These are phyloP conservation scores for Porites divaricata DNA, from an alignment of 92 coral and sea anemone species.

Conservation along the genomic window DNA sequence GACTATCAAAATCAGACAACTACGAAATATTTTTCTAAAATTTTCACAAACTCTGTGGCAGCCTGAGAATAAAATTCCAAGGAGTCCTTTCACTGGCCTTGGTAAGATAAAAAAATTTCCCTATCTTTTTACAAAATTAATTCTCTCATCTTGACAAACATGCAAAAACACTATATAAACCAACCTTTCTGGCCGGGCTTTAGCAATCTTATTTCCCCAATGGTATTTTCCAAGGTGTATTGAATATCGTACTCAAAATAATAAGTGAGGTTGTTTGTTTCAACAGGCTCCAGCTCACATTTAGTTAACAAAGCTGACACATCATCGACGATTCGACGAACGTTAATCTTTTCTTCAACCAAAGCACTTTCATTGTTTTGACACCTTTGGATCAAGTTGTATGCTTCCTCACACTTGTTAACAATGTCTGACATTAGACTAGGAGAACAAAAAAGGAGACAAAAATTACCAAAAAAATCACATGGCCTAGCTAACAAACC, in stretches of 20 bases:
- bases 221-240: conserved; percentile 59
- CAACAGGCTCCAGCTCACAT: conserved; percentile 73
- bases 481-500: too few relatives aligned
- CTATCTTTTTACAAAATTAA: too few relatives aligned
- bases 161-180: neutral
- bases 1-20: too few relatives aligned
- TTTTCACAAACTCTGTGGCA: too few relatives aligned
- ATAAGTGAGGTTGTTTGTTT: conserved; percentile 61
- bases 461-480: neutral
- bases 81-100: too few relatives aligned
- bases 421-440: conserved; percentile 75
- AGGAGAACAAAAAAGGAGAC: neutral
- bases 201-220: conserved; percentile 52
- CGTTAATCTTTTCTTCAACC: conserved; percentile 63
- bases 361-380: conserved; percentile 74
- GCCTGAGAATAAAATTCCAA: too few relatives aligned
- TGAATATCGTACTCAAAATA: conserved; percentile 60
- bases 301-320: conserved; percentile 52
- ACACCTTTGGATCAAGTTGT: conserved; percentile 54
- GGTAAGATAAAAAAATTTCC: too few relatives aligned
- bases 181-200: conserved; percentile 43
- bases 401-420: conserved; percentile 66
- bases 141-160: too few relatives aligned
- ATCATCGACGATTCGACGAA: conserved; percentile 63
- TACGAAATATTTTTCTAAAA: too few relatives aligned